Base-by-base conservation (phyloP, 2,888 invertebrate species). In the Caenorhabditis panamensis region DNA sequence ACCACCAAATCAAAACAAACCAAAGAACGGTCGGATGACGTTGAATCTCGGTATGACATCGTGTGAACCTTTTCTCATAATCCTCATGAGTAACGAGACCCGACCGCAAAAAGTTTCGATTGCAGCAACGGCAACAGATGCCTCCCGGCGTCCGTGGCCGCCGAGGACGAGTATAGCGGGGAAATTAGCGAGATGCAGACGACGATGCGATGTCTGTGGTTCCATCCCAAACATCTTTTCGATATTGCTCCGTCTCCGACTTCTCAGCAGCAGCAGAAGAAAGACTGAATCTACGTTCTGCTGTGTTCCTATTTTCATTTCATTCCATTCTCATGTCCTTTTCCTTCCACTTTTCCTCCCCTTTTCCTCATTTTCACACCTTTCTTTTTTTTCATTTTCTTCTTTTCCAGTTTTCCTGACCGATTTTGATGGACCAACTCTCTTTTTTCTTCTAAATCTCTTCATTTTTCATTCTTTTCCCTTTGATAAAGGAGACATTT, bases 211-310 rank as follows among this genome's bases (percentile, higher is more conserved):
- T 36, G 69, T 73, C 67, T 66, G 16, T 79, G 69, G 64, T 73
- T 73, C 63, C 79, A 79, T 69, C 79, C 79, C 47, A 73, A 67
- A 54, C 79, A 69, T 58, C 79, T 79, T 24, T 79, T 79, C 58
- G 64, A 31, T 53, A 41, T 62, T 37, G 24, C 53, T 61, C 61
- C 69, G 59, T n/a, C n/a, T n/a, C n/a, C n/a, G n/a, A 31, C 31
- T 31, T 31, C 9, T 4, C 31, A 62, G 62, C 61, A 36, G 24
- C 22, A 20, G 49, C 8, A 47, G 20, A n/a, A 6, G 44, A 20
- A 76, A 61, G 28, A 20, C 47, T n/a, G n/a, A 26, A 28, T 53
- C 5, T 18, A 18, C n/a, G n/a, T n/a, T n/a, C n/a, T n/a, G n/a
- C n/a, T n/a, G n/a, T n/a, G n/a, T n/a, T n/a, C n/a, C n/a, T n/a